These are phyloP conservation scores for Ptiloglossa arizonensis DNA, from an alignment of 1,140 invertebrate species.

Conservation along the genomic window DNA sequence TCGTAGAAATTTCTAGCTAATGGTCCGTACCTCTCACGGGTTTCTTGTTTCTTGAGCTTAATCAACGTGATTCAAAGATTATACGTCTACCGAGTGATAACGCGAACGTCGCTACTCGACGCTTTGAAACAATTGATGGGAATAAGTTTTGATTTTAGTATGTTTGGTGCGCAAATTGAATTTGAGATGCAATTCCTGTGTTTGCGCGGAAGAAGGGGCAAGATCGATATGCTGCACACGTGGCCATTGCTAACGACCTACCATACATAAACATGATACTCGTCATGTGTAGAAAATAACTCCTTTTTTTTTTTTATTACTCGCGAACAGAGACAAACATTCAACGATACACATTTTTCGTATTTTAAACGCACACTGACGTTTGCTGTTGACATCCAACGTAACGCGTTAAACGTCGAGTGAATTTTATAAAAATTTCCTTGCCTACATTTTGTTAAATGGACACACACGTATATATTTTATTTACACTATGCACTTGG, in stretches of 20 bases:
- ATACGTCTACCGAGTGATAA: background rate
- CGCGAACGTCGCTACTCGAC: background rate
- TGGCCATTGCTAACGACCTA: background rate
- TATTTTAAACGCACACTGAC: no score
- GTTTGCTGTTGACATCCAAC: no score
- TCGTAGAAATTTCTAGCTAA: background rate
- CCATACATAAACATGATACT: background rate
- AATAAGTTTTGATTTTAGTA: background rate
- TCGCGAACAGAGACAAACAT: no score
- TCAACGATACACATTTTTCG: no score
- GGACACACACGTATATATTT: no score
- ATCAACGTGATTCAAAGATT: background rate
- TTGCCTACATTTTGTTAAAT: no score
- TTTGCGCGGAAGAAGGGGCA: background rate
- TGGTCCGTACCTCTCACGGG: background rate
- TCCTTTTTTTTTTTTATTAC: background rate
- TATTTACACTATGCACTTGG: no score
- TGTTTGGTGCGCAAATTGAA: background rate
- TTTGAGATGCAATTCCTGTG: background rate
- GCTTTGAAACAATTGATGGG: background rate
- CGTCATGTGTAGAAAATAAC: background rate
- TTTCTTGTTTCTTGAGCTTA: background rate
- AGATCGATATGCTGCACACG: constrained; percentile 6
- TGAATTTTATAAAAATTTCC: no score
- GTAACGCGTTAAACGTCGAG: no score